phyloP scores from a whole-genome alignment of 2,888 invertebrate species.

The Tridacna gigas region DNA sequence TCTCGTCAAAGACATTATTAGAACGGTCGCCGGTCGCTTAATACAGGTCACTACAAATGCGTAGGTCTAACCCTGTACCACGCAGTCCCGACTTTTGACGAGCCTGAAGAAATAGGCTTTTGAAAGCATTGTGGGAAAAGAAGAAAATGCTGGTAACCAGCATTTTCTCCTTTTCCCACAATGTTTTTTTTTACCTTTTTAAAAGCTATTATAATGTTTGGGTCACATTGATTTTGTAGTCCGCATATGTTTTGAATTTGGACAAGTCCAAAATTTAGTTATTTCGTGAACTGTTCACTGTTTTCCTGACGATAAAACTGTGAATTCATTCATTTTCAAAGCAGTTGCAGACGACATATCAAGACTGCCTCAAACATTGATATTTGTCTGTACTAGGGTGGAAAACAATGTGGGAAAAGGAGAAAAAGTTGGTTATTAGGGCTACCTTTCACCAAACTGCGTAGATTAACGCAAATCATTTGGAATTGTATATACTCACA shows the following conservation, averaged over 20 bases:
- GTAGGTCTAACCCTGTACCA: no score
- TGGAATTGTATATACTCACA: no score
- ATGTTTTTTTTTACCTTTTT: neutral
- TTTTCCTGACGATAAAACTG: neutral
- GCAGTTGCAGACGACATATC: neutral
- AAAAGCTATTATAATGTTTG: neutral
- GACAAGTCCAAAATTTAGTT: no score
- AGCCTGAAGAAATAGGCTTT: no score
- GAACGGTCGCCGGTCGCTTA: no score
- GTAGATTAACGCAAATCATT: no score
- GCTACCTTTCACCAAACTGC: no score
- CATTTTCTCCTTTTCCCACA: conserved; percentile 9
- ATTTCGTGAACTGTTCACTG: neutral
- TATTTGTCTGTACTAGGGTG: neutral
- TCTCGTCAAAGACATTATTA: no score
- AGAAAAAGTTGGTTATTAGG: neutral
- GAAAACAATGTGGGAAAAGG: neutral
- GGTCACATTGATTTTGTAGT: no score
- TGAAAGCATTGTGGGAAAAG: neutral
- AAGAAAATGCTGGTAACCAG: conserved; percentile 8
- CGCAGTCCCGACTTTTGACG: no score
- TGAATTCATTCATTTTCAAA: neutral
- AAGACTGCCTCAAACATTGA: neutral
- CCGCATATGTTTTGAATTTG: no score
- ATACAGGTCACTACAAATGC: no score